These are phyloP conservation scores for Pomacea canaliculata DNA, from an alignment of 2,888 invertebrate species.

Conservation along the genomic window DNA sequence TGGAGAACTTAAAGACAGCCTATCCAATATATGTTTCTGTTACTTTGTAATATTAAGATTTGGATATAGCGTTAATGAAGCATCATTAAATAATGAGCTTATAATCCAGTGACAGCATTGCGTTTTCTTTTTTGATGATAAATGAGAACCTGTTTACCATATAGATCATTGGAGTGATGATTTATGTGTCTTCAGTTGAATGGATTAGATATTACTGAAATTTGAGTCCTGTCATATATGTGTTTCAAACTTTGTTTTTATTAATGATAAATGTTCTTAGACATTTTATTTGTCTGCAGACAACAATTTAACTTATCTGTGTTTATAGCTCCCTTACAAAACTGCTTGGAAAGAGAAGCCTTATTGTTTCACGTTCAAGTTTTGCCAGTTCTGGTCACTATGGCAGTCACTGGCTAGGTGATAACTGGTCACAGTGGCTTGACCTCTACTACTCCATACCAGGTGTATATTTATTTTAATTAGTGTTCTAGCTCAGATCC, in stretches of 20 bases:
- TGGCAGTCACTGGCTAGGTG: slow-evolving; percentile 67
- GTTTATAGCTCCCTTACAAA: slow-evolving; percentile 12
- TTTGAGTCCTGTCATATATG: no score
- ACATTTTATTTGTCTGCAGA: neutral
- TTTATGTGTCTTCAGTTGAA: no score
- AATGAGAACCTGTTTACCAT: no score
- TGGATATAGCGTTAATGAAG: neutral
- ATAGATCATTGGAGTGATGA: no score
- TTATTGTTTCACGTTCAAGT: slow-evolving; percentile 74
- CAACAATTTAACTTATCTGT: neutral
- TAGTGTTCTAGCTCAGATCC: no score
- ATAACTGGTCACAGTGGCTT: slow-evolving; percentile 60
- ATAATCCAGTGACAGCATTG: neutral
- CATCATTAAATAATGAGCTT: no score
- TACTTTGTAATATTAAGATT: neutral
- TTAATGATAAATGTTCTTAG: no score
- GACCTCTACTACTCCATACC: slow-evolving; percentile 68
- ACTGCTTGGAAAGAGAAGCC: slow-evolving; percentile 64
- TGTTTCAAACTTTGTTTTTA: no score
- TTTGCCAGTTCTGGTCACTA: slow-evolving; percentile 62
- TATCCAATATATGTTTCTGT: neutral
- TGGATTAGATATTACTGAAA: no score
- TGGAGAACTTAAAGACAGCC: neutral
- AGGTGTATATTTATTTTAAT: slow-evolving; percentile 69
- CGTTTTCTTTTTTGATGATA: no score